phyloP scores from a whole-genome alignment of 53 echinoderm and acorn worm genomes.

The Zoroaster sp. region DNA sequence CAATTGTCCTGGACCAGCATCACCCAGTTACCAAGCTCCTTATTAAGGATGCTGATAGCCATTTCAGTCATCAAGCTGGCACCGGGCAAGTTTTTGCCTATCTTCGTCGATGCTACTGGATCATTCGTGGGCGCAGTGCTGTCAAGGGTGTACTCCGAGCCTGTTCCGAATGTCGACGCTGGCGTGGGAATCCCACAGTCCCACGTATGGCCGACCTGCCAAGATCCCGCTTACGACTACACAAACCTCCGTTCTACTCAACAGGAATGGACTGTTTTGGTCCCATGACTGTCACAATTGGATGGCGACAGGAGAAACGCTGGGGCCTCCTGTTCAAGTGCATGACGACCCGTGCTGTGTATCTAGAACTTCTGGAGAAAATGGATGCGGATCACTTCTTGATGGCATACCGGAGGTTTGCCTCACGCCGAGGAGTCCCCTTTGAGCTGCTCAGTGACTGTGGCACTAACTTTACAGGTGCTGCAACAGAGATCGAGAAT shows the following conservation, averaged over 20 bases:
- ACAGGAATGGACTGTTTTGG: slow-evolving; percentile 70
- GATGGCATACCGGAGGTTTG: slow-evolving; percentile 40
- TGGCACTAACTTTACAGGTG: slow-evolving; percentile 58
- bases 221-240: slow-evolving; percentile 48
- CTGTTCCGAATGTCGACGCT: slow-evolving; percentile 31
- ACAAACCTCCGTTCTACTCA: slow-evolving; percentile 58
- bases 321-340: slow-evolving; percentile 52
- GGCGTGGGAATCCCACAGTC: slow-evolving; percentile 30
- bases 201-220: slow-evolving; percentile 63
- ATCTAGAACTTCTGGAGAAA: slow-evolving; percentile 1
- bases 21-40: slow-evolving; percentile 1
- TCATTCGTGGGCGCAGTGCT: not conserved
- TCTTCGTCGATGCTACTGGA: too few species aligned
- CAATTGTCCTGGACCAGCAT: not conserved
- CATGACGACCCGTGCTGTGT: slow-evolving; percentile 41
- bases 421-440: slow-evolving; percentile 4
- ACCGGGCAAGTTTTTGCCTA: too few species aligned
- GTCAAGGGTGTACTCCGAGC: not conserved
- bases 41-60: too few species aligned
- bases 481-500: slow-evolving; percentile 21
- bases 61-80: too few species aligned
- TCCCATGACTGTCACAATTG: slow-evolving; percentile 40
- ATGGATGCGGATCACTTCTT: slow-evolving; percentile 50
- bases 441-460: slow-evolving; percentile 30
- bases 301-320: slow-evolving; percentile 23